phyloP scores from a whole-genome alignment of 2,888 invertebrate genomes.

The Xestia xanthographa region DNA sequence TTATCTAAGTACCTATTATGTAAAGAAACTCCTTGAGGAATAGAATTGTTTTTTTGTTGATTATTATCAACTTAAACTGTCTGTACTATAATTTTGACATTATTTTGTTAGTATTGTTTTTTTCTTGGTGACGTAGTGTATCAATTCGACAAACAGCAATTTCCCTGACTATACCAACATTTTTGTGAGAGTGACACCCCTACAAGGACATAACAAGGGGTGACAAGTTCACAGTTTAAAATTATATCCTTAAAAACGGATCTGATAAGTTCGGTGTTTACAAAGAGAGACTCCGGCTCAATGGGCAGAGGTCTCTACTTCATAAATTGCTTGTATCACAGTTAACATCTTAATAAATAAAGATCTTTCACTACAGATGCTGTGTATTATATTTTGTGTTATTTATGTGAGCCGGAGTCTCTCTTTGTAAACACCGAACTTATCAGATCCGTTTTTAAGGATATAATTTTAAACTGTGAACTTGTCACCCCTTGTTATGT shows the following conservation, averaged over 20 bases:
- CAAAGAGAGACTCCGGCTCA: slow-evolving; percentile 76
- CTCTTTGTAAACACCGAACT: slow-evolving; percentile 79
- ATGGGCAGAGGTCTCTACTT: slow-evolving; percentile 76
- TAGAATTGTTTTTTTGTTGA: too few relatives aligned
- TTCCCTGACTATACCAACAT: neutral
- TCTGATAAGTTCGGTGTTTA: slow-evolving; percentile 82
- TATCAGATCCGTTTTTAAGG: slow-evolving; percentile 81
- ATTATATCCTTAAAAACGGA: slow-evolving; percentile 80
- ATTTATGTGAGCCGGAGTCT: slow-evolving; percentile 79
- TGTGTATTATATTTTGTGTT: slow-evolving; percentile 82
- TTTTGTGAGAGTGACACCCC: slow-evolving; percentile 66
- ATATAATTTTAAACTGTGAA: slow-evolving; percentile 83
- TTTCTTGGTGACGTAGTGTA: neutral
- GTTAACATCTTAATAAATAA: slow-evolving; percentile 87
- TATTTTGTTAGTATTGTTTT: too few relatives aligned
- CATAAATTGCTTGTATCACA: slow-evolving; percentile 84
- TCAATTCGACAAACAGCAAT: neutral
- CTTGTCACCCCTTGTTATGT: slow-evolving; percentile 78
- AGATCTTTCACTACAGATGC: slow-evolving; percentile 82
- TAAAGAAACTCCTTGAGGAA: too few relatives aligned
- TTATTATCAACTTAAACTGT: too few relatives aligned
- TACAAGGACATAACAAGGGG: slow-evolving; percentile 70
- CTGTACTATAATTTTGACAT: too few relatives aligned
- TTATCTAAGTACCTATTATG: too few relatives aligned
- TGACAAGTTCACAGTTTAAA: slow-evolving; percentile 82